Evolutionary conservation across 1,140 invertebrate genomes (phyloP).

Genomic region (Nephotettix cincticeps): DNA sequence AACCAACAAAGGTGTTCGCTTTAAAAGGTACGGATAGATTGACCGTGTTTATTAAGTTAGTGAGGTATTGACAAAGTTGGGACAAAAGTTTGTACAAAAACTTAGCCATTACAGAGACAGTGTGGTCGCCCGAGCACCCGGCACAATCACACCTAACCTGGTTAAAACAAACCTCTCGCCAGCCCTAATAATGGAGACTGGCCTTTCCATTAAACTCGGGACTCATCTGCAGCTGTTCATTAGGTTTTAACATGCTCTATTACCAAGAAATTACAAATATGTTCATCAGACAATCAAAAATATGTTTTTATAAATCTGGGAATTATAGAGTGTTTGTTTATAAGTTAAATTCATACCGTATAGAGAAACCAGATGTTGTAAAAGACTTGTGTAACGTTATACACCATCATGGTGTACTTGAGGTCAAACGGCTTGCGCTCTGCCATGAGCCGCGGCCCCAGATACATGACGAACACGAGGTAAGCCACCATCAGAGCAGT

Average conservation of each 20-base stretch:
- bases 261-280: not conserved
- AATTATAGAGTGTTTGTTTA: not conserved
- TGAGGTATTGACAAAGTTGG: conserved; percentile 3
- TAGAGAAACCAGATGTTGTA: conserved; percentile 61
- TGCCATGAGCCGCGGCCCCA: conserved; percentile 73
- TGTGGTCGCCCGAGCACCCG: not conserved
- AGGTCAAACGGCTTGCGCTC: conserved; percentile 62
- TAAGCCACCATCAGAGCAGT: conserved; percentile 60
- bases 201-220: not conserved
- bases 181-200: not conserved
- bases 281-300: not conserved
- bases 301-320: not conserved
- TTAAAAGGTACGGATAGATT: not conserved
- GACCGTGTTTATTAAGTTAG: conserved; percentile 1
- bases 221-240: not conserved
- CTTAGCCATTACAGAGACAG: conserved; percentile 1
- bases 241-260: not conserved
- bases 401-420: conserved; percentile 59
- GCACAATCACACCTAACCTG: not conserved
- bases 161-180: not conserved
- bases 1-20: too few species aligned
- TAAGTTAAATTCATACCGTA: conserved; percentile 49
- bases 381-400: conserved; percentile 69
- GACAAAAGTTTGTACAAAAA: not conserved
- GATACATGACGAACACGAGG: conserved; percentile 61